These are phyloP conservation scores for Rhinichthys klamathensis DNA, from an alignment of 2,113 vertebrate species.

Conservation along the genomic window DNA sequence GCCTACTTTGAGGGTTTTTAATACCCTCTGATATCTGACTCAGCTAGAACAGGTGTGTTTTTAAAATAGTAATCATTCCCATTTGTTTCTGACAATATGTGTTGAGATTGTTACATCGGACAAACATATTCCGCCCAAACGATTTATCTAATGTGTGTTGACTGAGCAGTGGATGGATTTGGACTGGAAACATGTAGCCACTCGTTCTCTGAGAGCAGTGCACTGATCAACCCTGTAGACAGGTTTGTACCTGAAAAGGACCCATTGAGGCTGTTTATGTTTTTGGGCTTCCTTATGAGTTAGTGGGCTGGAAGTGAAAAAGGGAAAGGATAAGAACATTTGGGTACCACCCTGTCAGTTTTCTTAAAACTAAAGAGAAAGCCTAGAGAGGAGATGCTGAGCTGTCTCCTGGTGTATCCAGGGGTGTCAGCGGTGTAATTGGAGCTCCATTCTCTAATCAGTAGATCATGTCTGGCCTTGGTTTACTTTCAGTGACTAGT, in stretches of 20 bases:
- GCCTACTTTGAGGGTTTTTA: not conserved
- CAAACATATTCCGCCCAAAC: not conserved
- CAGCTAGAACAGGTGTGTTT: slow-evolving; percentile 53
- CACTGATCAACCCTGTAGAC: slow-evolving; percentile 63
- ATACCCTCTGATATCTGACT: slow-evolving; percentile 17
- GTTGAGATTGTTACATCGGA: slow-evolving; percentile 47
- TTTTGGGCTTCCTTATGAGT: not conserved
- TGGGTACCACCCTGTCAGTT: slow-evolving; percentile 43
- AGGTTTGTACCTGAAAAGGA: slow-evolving; percentile 47
- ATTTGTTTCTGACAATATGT: slow-evolving; percentile 59
- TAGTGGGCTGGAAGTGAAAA: slow-evolving; percentile 4
- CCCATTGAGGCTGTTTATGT: slow-evolving; percentile 6
- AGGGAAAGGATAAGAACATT: not conserved
- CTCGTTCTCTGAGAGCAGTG: slow-evolving; percentile 65
- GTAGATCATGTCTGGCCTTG: slow-evolving; percentile 4
- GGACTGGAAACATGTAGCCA: slow-evolving; percentile 69
- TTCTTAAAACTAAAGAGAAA: slow-evolving; percentile 71
- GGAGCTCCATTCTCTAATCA: not conserved
- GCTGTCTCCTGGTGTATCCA: slow-evolving; percentile 49
- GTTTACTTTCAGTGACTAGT: slow-evolving; percentile 3
- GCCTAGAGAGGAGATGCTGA: slow-evolving; percentile 64
- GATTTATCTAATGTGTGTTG: slow-evolving; percentile 8
- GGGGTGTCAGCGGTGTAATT: slow-evolving; percentile 64
- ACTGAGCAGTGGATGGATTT: slow-evolving; percentile 47
- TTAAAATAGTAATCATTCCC: slow-evolving; percentile 46